Evolutionary conservation across 2,888 invertebrate species (phyloP).

Genomic region (Myathropa florea): DNA sequence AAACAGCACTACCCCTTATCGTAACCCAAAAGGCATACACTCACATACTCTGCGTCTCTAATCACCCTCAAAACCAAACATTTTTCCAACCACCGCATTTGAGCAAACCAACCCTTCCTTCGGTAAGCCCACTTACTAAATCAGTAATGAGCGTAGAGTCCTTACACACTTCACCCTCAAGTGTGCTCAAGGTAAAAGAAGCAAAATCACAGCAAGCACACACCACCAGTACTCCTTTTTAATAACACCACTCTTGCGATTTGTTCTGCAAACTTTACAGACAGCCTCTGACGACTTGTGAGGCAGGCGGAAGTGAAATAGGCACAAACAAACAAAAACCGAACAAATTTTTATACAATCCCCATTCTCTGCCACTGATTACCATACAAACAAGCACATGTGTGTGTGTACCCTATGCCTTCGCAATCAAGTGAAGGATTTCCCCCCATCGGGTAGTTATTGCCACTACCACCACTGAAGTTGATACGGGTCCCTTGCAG

Average conservation of each 20-base stretch:
- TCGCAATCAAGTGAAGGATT: constrained; percentile 14
- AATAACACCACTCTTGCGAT: constrained; percentile 33
- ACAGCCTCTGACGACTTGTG: neutral
- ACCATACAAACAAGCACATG: neutral
- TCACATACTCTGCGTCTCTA: neutral
- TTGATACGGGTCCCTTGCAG: constrained; percentile 28
- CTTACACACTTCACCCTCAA: constrained; percentile 41
- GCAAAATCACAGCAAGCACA: constrained; percentile 26
- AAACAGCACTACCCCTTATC: neutral
- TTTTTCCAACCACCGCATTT: constrained; percentile 9
- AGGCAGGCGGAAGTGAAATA: constrained; percentile 27
- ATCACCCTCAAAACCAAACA: constrained; percentile 1
- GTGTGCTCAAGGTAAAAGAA: constrained; percentile 5
- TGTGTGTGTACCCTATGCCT: neutral
- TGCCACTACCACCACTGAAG: too few species aligned
- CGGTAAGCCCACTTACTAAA: neutral
- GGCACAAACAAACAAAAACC: constrained; percentile 6
- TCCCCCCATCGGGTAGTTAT: too few species aligned
- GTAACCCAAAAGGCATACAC: neutral
- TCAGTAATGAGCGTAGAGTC: constrained; percentile 40
- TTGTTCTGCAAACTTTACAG: constrained; percentile 32
- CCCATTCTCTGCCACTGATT: neutral
- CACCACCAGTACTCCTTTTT: constrained; percentile 27
- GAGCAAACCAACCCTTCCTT: neutral
- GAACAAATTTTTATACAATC: neutral